These are phyloP conservation scores for Fregetta grallaria DNA, from an alignment of 2,113 vertebrate genomes.

Conservation along the genomic window DNA sequence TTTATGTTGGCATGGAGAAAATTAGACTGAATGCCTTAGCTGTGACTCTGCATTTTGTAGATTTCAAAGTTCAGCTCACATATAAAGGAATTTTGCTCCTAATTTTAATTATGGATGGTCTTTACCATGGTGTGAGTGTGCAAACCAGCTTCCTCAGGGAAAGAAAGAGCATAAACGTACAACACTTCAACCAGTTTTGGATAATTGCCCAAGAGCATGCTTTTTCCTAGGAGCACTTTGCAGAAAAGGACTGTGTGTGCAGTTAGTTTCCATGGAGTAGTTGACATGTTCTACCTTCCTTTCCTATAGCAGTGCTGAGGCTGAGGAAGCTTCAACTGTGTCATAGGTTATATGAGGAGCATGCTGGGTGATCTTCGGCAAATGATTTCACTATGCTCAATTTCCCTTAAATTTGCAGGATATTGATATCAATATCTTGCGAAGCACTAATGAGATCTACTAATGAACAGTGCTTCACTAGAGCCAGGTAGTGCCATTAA, in stretches of 20 bases:
- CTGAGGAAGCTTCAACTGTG: not conserved
- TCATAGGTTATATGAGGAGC: not conserved
- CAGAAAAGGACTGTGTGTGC: not conserved
- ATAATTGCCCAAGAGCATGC: not conserved
- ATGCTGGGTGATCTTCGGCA: not conserved
- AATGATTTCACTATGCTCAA: not conserved
- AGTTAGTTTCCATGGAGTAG: not conserved
- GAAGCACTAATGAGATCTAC: not conserved
- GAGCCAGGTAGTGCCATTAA: not conserved
- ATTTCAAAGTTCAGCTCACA: not conserved
- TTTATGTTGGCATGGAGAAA: not conserved
- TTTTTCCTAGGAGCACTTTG: not conserved
- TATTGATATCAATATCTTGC: not conserved
- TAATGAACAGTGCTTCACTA: not conserved
- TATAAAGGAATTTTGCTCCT: not conserved
- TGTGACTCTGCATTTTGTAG: not conserved
- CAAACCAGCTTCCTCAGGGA: not conserved
- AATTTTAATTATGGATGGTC: not conserved
- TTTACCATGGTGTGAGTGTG: not conserved
- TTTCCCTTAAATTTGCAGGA: not conserved
- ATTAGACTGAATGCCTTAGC: not conserved
- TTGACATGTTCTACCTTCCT: not conserved
- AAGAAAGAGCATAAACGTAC: not conserved
- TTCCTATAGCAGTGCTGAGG: not conserved
- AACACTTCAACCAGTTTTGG: not conserved